phyloP scores from a whole-genome alignment of 2,797 vertebrate species.

The Danio jaintianensis region DNA sequence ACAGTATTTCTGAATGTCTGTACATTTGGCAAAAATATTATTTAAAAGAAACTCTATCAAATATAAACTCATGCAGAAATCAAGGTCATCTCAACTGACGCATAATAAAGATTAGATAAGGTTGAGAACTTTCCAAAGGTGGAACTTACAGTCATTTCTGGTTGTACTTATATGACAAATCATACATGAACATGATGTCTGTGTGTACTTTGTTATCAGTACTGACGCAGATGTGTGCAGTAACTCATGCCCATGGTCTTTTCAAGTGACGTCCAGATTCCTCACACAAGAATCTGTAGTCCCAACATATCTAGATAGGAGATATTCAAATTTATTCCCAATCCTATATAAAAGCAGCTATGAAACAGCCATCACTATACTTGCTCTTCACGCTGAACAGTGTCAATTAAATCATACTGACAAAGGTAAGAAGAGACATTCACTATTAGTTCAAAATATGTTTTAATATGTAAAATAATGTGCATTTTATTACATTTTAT shows the following conservation, averaged over 20 bases:
- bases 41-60: neutral
- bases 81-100: neutral
- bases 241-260: neutral
- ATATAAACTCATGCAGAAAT: neutral
- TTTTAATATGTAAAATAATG: neutral
- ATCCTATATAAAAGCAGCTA: constrained; percentile 48
- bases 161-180: neutral
- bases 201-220: constrained; percentile 12
- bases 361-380: neutral
- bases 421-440: constrained; percentile 34
- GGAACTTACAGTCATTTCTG: neutral
- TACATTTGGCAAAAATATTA: neutral
- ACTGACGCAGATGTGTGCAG: neutral
- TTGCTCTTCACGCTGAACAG: neutral
- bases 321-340: neutral
- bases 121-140: neutral
- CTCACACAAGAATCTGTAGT: neutral
- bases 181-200: neutral
- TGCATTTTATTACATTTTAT: too few species aligned
- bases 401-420: neutral
- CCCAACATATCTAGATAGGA: neutral
- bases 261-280: neutral
- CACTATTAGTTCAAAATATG: neutral
- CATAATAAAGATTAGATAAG: constrained; percentile 1
- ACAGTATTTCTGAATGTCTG: neutral